Evolutionary conservation across 1,140 invertebrate genomes (phyloP).

Genomic region (Sinonovacula constricta): DNA sequence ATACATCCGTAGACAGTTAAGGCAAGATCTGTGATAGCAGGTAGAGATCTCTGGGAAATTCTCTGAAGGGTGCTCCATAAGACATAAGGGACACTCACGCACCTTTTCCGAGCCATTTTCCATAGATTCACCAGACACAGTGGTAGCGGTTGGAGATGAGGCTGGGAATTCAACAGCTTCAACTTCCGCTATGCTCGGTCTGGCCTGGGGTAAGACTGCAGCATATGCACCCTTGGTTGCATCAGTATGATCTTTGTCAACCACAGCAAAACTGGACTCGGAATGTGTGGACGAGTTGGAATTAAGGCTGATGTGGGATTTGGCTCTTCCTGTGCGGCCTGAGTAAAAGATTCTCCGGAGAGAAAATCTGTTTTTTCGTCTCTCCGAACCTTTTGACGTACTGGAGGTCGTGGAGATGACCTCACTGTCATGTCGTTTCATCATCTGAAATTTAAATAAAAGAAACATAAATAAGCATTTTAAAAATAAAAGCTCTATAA

Average conservation of each 20-base stretch:
- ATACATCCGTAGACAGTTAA: constrained; percentile 89
- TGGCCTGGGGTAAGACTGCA: neutral
- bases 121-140: constrained; percentile 5
- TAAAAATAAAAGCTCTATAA: no score
- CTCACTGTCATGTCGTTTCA: constrained; percentile 67
- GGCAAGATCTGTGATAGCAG: constrained; percentile 88
- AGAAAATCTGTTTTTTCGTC: constrained; percentile 68
- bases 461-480: no score
- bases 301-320: constrained; percentile 69
- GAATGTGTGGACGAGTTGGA: constrained; percentile 59
- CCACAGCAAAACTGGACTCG: constrained; percentile 32
- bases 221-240: constrained; percentile 15
- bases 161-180: no score
- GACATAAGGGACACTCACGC: constrained; percentile 87
- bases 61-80: constrained; percentile 84
- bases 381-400: constrained; percentile 67
- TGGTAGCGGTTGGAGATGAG: no score
- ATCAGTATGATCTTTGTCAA: constrained; percentile 47
- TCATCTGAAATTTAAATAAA: no score
- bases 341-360: constrained; percentile 68
- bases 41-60: constrained; percentile 85
- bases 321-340: constrained; percentile 56
- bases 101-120: constrained; percentile 3
- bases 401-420: constrained; percentile 69
- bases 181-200: neutral